Conservation (phyloP, 2,888 invertebrate species). For the Cordilura impudica region DNA sequence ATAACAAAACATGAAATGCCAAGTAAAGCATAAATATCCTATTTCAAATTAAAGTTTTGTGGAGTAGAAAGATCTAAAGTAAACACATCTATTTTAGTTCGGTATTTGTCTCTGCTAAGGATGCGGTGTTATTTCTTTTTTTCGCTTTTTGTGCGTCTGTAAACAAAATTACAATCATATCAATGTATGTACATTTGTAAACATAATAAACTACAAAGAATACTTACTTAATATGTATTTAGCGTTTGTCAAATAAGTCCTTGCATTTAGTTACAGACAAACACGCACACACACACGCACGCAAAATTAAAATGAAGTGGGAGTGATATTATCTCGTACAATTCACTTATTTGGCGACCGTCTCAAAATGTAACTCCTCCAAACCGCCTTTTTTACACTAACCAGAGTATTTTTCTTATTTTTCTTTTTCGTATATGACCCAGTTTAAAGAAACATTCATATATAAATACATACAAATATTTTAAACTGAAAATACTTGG, state of each 20-base stretch:
- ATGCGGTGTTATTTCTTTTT: conserved; percentile 29
- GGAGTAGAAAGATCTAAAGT: conserved; percentile 20
- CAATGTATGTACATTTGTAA: conserved; percentile 6
- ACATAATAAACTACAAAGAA: conserved; percentile 66
- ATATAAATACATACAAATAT: background rate
- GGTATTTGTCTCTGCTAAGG: conserved; percentile 30
- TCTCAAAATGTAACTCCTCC: conserved; percentile 15
- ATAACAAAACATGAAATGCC: conserved; percentile 32
- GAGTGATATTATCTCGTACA: conserved; percentile 44
- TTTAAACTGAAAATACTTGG: background rate
- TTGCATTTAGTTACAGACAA: conserved; percentile 15
- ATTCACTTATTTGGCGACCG: conserved; percentile 34
- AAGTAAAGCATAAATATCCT: conserved; percentile 44
- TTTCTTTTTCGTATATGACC: conserved; percentile 41
- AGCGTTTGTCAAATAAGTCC: conserved; percentile 62
- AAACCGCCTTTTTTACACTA: conserved; percentile 32
- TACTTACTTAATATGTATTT: conserved; percentile 67
- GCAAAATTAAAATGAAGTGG: conserved; percentile 40
- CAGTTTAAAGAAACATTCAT: conserved; percentile 32
- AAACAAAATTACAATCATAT: conserved; percentile 35
- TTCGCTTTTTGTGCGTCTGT: conserved; percentile 33
- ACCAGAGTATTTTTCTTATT: conserved; percentile 33
- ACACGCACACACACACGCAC: background rate
- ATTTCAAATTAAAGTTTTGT: conserved; percentile 44
- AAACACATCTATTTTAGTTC: conserved; percentile 31